Conservation (phyloP, 2,797 vertebrate species). For the Gobionotothen gibberifrons region DNA sequence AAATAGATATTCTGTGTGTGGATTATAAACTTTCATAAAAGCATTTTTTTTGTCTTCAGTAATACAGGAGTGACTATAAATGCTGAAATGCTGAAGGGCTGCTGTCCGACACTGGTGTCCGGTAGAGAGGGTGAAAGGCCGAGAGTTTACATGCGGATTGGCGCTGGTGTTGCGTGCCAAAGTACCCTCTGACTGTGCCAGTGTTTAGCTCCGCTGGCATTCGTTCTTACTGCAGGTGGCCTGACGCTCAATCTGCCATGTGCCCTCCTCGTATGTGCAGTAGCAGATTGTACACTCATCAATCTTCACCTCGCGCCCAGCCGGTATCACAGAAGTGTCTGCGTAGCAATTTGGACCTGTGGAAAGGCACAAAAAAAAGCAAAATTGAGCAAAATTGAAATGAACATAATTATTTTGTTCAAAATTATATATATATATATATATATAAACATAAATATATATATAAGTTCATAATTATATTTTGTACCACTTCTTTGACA, state of each 20-base stretch:
- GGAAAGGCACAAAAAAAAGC: slow-evolving; percentile 31
- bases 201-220: slow-evolving; percentile 91
- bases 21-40: slow-evolving; percentile 88
- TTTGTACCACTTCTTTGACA: too few relatives aligned
- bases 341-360: slow-evolving; percentile 98
- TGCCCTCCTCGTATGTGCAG: slow-evolving; percentile 98
- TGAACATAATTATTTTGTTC: slow-evolving; percentile 1
- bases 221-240: slow-evolving; percentile 98
- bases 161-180: slow-evolving; percentile 52
- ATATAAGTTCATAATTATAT: not conserved
- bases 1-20: slow-evolving; percentile 87
- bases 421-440: slow-evolving; percentile 26
- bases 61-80: slow-evolving; percentile 76
- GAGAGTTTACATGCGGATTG: slow-evolving; percentile 55
- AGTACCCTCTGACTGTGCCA: slow-evolving; percentile 36
- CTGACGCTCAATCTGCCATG: slow-evolving; percentile 96
- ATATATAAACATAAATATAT: slow-evolving; percentile 15
- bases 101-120: slow-evolving; percentile 69
- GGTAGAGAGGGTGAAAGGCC: slow-evolving; percentile 72
- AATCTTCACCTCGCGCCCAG: slow-evolving; percentile 96
- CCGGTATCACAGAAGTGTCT: slow-evolving; percentile 94
- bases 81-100: slow-evolving; percentile 59
- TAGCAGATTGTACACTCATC: slow-evolving; percentile 98
- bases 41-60: slow-evolving; percentile 64
- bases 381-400: slow-evolving; percentile 3